Base-by-base conservation (phyloP, 1,140 invertebrate species). In the Zaprionus nigranus region DNA sequence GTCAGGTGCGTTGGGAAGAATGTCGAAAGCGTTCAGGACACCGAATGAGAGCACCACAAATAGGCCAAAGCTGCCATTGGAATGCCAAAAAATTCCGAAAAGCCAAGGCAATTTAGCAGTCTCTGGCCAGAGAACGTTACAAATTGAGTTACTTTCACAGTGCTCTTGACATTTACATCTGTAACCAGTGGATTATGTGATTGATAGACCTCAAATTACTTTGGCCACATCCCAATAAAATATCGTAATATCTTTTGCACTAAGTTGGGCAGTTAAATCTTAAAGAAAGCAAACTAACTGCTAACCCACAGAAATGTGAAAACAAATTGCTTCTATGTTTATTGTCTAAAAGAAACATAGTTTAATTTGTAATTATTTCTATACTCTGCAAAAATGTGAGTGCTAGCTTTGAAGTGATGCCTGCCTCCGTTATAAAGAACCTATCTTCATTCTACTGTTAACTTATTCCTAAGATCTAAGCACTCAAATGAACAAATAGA, bases 1-100 rank as follows among this genome's bases (percentile, higher is more conserved):
- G 80, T 83, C 83, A 86, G 83, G 83, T 86, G 83, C 77, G 83
- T 82, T 70, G 62, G 46, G 67, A 58, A 43, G 67, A 36, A 49
- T 68, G 71, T 57, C 71, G 24, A 57, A 59, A 61, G 65, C 56
- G 62, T 66, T 68, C 28, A 30, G 40, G 22, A 26, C 17, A 17
- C 26, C n/a, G 58, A 20, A 24, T 26, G 51, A 30, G 34, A 64
- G 40, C 40, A 70, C 66, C 59, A 24, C 65, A 70, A 75, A 75
- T 63, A 69, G 68, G 66, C 60, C 73, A 71, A 51, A 51, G 46
- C 56, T 59, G 59, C 61, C 67, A 64, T 75, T 54, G 67, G 73
- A 63, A 64, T 70, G 67, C 67, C 46, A 57, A 61, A 68, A 51
- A 24, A 51, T 51, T 20, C 46, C 20, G 46, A 22, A 22, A 49